Evolutionary conservation across 2,888 invertebrate genomes (phyloP).

Genomic region (Andrena marginata): DNA sequence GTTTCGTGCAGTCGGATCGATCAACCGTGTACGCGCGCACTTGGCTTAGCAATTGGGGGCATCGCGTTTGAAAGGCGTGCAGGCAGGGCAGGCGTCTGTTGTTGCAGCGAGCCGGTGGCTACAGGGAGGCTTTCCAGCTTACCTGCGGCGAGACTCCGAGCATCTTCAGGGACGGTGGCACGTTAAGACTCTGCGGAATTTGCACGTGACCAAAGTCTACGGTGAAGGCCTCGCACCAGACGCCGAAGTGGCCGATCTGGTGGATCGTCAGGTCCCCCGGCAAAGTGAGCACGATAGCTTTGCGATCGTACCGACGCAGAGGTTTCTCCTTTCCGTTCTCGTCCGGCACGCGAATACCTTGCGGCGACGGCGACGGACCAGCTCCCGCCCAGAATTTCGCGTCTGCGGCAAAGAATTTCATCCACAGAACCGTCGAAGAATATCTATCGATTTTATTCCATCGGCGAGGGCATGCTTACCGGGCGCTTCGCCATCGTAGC

Average conservation of each 20-base stretch:
- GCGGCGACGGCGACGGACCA: slow-evolving; percentile 92
- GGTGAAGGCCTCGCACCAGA: slow-evolving; percentile 97
- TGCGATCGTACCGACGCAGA: slow-evolving; percentile 92
- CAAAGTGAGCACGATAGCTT: slow-evolving; percentile 95
- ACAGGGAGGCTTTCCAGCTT: slow-evolving; percentile 81
- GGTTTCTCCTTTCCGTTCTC: slow-evolving; percentile 95
- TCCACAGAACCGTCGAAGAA: background rate
- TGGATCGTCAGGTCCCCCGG: slow-evolving; percentile 96
- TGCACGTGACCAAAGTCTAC: slow-evolving; percentile 96
- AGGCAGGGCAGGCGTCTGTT: slow-evolving; percentile 15
- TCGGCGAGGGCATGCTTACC: slow-evolving; percentile 86
- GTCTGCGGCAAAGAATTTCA: slow-evolving; percentile 86
- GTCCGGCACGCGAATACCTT: slow-evolving; percentile 94
- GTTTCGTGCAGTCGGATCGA: background rate
- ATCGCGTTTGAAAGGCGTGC: slow-evolving; percentile 14
- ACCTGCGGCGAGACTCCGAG: slow-evolving; percentile 97
- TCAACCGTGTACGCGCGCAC: too few relatives aligned
- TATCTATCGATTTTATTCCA: background rate
- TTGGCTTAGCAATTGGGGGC: too few relatives aligned
- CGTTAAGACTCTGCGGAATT: slow-evolving; percentile 91
- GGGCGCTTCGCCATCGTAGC: slow-evolving; percentile 96
- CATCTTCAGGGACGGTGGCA: slow-evolving; percentile 97
- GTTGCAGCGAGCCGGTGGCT: slow-evolving; percentile 19
- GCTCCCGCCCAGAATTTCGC: slow-evolving; percentile 97
- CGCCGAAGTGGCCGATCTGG: slow-evolving; percentile 96